Evolutionary conservation across 2,888 invertebrate genomes (phyloP).

Genomic region (Trissolcus japonicus): DNA sequence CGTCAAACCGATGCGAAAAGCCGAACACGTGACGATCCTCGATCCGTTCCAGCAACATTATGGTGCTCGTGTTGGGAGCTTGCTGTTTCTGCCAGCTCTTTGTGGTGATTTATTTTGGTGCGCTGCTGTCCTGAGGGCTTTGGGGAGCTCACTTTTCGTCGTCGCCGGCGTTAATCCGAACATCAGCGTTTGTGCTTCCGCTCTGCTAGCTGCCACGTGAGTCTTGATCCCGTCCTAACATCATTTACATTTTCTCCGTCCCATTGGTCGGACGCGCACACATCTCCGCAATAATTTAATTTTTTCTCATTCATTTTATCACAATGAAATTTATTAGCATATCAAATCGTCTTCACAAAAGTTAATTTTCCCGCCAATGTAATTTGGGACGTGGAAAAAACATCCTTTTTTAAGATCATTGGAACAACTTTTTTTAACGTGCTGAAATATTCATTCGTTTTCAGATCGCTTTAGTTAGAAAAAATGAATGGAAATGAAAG

Average conservation of each 20-base stretch:
- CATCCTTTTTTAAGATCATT: too few species aligned
- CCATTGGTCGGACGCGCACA: conserved; percentile 6
- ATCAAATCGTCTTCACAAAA: too few species aligned
- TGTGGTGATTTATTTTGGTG: conserved; percentile 85
- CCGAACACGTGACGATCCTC: conserved; percentile 84
- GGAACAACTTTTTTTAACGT: too few species aligned
- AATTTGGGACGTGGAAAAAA: too few species aligned
- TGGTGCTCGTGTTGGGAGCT: conserved; percentile 82
- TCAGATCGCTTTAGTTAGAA: too few species aligned
- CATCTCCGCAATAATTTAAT: conserved; percentile 8
- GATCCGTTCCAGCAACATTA: conserved; percentile 84
- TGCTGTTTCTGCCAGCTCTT: conserved; percentile 82
- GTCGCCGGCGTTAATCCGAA: conserved; percentile 70
- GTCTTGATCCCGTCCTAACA: conserved; percentile 55
- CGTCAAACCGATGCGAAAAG: conserved; percentile 83
- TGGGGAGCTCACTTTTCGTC: conserved; percentile 77
- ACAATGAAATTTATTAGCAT: too few species aligned
- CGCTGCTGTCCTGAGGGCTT: conserved; percentile 82
- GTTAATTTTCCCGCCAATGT: too few species aligned
- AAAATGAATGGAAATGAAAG: too few species aligned
- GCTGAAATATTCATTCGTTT: too few species aligned
- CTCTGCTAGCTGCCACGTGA: conserved; percentile 69
- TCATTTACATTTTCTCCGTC: conserved; percentile 32
- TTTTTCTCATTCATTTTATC: neutral
- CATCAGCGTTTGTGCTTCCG: conserved; percentile 70